Base-by-base conservation (phyloP, 2,797 vertebrate genomes). In the Salarias fasciatus region DNA sequence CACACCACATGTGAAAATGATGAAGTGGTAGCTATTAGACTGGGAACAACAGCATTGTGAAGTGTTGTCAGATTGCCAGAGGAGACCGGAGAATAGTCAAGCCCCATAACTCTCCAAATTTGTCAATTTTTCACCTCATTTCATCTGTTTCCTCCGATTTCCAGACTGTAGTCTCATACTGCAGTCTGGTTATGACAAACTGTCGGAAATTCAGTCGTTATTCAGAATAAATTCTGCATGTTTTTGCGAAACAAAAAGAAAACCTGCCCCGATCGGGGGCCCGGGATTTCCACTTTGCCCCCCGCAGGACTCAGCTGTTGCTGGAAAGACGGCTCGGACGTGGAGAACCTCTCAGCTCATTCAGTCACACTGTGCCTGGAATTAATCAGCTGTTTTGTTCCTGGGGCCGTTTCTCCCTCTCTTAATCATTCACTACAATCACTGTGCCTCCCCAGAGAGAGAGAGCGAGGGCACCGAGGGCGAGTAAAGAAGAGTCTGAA, bases 341-440 rank as follows among this genome's bases (percentile, higher is more conserved):
- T 52, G 45, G 70, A 59, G 75, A 36, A 78, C 61, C 42, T 58
- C 80, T 74, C 67, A 77, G 72, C 77, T 84, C 77, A 69, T 86
- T 91, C 79, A 72, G 67, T 60, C 76, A 50, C 76, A 46, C 50
- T 58, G 66, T 61, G 75, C 67, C 54, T 1, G 30, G 85, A 88
- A 91, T 89, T 86, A 87, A 91, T 91, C 79, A 79, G 70, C 53
- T 72, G 66, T 77, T 89, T 88, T 84, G 69, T 90, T 83, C 63
- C 55, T 8, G 59, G 63, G 59, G 45, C 55, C 74, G 65, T 51
- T 68, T 57, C 40, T 53, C 49, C n/a, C 69, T 55, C 37, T 53
- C 52, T 29, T 69, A 72, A 82, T 84, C 77, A 62, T 63, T 80
- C 56, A 65, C 72, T 40, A 50, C 57, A 75, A 53, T 80, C 65